Conservation (phyloP, 2,113 vertebrate genomes). For the Danionella cerebrum region DNA sequence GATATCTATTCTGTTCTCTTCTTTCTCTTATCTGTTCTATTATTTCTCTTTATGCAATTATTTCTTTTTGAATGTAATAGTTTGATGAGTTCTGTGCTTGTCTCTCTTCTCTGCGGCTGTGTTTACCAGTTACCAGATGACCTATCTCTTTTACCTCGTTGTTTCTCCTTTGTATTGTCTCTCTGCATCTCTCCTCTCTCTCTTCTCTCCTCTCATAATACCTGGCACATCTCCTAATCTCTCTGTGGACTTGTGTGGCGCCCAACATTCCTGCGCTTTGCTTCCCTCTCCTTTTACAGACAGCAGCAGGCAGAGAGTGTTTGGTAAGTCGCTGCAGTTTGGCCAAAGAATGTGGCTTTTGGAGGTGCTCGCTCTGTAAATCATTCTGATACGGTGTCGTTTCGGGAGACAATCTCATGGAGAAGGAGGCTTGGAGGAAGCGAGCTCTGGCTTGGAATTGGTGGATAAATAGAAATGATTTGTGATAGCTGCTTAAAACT, state of each 20-base stretch:
- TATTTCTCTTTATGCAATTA: neutral
- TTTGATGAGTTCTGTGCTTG: neutral
- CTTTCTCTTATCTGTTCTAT: too few species aligned
- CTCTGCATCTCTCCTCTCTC: neutral
- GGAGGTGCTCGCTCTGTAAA: slow-evolving; percentile 33
- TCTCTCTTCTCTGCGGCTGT: neutral
- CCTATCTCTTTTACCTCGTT: too few species aligned
- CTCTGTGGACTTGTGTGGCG: slow-evolving; percentile 32
- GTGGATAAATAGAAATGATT: neutral
- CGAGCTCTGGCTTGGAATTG: neutral
- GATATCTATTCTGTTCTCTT: too few species aligned
- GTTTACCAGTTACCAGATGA: neutral
- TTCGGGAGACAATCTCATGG: slow-evolving; percentile 11
- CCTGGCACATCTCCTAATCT: slow-evolving; percentile 36
- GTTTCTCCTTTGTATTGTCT: neutral
- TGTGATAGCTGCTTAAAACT: neutral
- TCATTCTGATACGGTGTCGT: slow-evolving; percentile 27
- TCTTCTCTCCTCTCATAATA: slow-evolving; percentile 21
- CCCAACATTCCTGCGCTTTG: slow-evolving; percentile 57
- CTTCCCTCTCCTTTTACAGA: slow-evolving; percentile 76
- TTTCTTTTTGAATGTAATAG: neutral
- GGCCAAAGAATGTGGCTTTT: slow-evolving; percentile 41
- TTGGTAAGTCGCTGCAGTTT: slow-evolving; percentile 73
- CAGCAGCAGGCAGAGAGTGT: slow-evolving; percentile 67
- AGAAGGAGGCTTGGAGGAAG: neutral